These are phyloP conservation scores for Xylocopa sonorina DNA, from an alignment of 1,140 invertebrate genomes.

Conservation along the genomic window DNA sequence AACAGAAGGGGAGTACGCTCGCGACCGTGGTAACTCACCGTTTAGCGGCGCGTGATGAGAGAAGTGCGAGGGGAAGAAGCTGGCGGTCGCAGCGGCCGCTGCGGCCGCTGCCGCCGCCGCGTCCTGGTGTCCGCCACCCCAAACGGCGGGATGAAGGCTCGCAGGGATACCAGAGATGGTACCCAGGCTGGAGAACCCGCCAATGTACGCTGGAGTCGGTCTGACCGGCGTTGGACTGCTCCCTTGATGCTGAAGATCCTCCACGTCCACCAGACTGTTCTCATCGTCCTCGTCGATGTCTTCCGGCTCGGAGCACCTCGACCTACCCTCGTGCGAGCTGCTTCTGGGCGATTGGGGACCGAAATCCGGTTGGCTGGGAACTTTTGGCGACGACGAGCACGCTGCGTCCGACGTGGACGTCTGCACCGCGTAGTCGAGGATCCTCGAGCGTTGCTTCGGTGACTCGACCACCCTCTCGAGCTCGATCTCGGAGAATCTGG, in stretches of 20 bases:
- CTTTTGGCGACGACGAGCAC: slow-evolving; percentile 45
- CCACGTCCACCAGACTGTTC: slow-evolving; percentile 77
- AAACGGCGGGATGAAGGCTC: slow-evolving; percentile 73
- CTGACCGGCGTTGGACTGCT: slow-evolving; percentile 72
- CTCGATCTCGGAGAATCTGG: slow-evolving; percentile 43
- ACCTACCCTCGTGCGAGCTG: slow-evolving; percentile 69
- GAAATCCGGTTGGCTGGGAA: slow-evolving; percentile 31
- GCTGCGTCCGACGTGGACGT: slow-evolving; percentile 30
- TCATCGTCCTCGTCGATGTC: slow-evolving; percentile 75
- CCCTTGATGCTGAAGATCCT: slow-evolving; percentile 70
- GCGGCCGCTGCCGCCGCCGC: slow-evolving; percentile 68
- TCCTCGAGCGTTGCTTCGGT: slow-evolving; percentile 3
- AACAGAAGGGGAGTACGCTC: background rate
- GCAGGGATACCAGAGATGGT: slow-evolving; percentile 68
- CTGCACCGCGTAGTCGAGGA: slow-evolving; percentile 43
- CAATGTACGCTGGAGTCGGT: slow-evolving; percentile 76
- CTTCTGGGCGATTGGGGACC: slow-evolving; percentile 70
- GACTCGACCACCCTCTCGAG: slow-evolving; percentile 43
- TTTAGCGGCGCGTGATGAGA: slow-evolving; percentile 75
- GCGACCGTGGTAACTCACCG: slow-evolving; percentile 66
- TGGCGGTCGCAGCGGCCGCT: slow-evolving; percentile 71
- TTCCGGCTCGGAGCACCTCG: slow-evolving; percentile 74
- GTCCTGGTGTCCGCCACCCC: slow-evolving; percentile 70
- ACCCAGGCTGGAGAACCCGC: slow-evolving; percentile 72
- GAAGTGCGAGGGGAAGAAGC: slow-evolving; percentile 76